Evolutionary conservation across 2,888 invertebrate genomes (phyloP).

Genomic region (Craniophora ligustri): DNA sequence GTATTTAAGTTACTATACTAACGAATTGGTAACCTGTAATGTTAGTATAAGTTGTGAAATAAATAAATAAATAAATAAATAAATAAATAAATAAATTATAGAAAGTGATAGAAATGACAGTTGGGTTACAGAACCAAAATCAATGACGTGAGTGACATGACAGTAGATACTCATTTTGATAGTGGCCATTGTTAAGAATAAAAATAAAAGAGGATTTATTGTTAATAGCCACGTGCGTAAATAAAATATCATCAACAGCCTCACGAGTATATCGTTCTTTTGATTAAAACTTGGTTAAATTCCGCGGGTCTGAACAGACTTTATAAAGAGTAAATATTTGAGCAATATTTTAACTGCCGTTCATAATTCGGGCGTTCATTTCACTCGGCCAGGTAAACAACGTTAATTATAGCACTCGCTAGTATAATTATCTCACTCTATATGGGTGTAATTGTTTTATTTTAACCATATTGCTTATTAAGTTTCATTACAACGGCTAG

Average conservation of each 20-base stretch:
- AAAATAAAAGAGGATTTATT: too few species aligned
- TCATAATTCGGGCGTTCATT: conserved; percentile 51
- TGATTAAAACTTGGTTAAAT: conserved; percentile 7
- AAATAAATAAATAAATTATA: too few species aligned
- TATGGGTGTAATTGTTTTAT: conserved; percentile 18
- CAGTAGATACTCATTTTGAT: too few species aligned
- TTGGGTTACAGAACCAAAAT: too few species aligned
- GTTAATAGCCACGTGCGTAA: too few species aligned
- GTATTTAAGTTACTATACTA: too few species aligned
- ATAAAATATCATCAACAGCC: conserved; percentile 2
- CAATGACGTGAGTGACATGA: too few species aligned
- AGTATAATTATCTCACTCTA: conserved; percentile 38
- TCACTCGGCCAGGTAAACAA: conserved; percentile 48
- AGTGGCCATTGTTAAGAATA: too few species aligned
- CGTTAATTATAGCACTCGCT: conserved; percentile 37
- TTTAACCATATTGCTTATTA: conserved; percentile 3
- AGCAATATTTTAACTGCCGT: conserved; percentile 51
- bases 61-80: too few species aligned
- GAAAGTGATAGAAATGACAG: too few species aligned
- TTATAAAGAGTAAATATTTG: conserved; percentile 51
- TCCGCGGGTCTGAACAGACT: conserved; percentile 14
- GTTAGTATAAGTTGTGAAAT: too few species aligned
- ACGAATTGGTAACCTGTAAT: too few species aligned
- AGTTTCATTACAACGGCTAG: neutral
- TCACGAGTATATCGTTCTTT: conserved; percentile 8